phyloP scores from a whole-genome alignment of 2,888 invertebrate species.

The Chrysolina oricalcia region DNA sequence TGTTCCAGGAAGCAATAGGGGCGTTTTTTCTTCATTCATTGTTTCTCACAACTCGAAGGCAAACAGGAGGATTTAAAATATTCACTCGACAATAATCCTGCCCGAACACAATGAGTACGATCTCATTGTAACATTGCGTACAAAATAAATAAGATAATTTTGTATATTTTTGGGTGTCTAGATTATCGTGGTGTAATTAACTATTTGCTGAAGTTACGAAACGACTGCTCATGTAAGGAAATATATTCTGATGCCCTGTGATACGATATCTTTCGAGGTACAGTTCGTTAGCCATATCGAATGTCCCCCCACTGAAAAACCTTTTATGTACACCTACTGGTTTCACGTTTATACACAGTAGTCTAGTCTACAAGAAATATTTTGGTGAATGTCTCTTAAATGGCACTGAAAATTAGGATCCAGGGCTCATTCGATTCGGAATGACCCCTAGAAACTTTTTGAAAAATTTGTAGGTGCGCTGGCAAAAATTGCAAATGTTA shows the following conservation, averaged over 20 bases:
- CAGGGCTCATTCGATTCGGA: no score
- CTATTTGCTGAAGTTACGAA: slow-evolving; percentile 26
- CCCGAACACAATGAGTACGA: neutral
- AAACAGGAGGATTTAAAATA: neutral
- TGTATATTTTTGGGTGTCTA: neutral
- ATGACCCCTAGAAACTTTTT: no score
- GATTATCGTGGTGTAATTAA: slow-evolving; percentile 23
- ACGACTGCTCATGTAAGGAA: slow-evolving; percentile 26
- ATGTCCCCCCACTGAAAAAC: slow-evolving; percentile 29
- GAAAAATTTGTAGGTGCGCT: no score
- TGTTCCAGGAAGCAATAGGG: slow-evolving; percentile 20
- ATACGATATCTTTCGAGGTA: slow-evolving; percentile 33
- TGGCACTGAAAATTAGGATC: no score
- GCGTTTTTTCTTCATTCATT: slow-evolving; percentile 36
- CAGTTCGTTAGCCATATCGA: slow-evolving; percentile 33
- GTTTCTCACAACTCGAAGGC: neutral
- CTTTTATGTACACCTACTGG: slow-evolving; percentile 35
- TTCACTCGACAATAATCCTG: neutral
- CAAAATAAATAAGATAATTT: slow-evolving; percentile 27
- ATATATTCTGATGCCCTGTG: slow-evolving; percentile 29
- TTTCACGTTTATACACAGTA: slow-evolving; percentile 9
- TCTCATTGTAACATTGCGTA: neutral
- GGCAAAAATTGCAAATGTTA: no score
- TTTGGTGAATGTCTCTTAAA: no score
- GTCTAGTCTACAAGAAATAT: no score